These are phyloP conservation scores for Apis dorsata DNA, from an alignment of 1,140 invertebrate species.

Conservation along the genomic window DNA sequence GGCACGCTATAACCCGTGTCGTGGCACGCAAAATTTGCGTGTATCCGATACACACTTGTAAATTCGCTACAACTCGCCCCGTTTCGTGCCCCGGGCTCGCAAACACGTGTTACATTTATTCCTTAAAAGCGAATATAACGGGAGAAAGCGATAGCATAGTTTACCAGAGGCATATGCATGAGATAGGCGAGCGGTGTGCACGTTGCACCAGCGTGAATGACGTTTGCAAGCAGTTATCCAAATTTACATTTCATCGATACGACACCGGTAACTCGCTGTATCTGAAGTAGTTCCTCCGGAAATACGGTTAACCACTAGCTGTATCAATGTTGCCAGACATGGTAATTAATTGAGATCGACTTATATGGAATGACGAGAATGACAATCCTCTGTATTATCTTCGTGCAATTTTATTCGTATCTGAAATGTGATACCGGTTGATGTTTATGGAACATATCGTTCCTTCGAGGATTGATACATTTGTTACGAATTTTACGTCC, in stretches of 20 bases:
- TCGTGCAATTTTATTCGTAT: neutral
- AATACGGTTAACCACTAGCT: constrained; percentile 18
- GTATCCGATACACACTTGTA: neutral
- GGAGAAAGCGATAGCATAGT: neutral
- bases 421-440: neutral
- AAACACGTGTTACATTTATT: neutral
- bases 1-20: neutral
- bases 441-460: neutral
- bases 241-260: constrained; percentile 63
- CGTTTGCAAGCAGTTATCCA: constrained; percentile 55
- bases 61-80: neutral
- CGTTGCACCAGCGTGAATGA: constrained; percentile 23
- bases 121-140: neutral
- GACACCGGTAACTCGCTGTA: constrained; percentile 52
- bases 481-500: no score
- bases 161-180: constrained; percentile 37
- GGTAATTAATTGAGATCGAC: neutral
- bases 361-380: neutral
- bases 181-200: constrained; percentile 7
- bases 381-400: neutral
- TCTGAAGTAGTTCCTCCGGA: constrained; percentile 23
- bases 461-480: neutral
- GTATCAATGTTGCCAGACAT: neutral
- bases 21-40: neutral
- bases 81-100: neutral